A percentile compares a stretch with the other conserved stretches of the same genome.
These are phyloP conservation scores for Heterodera schachtii DNA, from an alignment of 1,140 invertebrate genomes.

Conservation along the genomic window DNA sequence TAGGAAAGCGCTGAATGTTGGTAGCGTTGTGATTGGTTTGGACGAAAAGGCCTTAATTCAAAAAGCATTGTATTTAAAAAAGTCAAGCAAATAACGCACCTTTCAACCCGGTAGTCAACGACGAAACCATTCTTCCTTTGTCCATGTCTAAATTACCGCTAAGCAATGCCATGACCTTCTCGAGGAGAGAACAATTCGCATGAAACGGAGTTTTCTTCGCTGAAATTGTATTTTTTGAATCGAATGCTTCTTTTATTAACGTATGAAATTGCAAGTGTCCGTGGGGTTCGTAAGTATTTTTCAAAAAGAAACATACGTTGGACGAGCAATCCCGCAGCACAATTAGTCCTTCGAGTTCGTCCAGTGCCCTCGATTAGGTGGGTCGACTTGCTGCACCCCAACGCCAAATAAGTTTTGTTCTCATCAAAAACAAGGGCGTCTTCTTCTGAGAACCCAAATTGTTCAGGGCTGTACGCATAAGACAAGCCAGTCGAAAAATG, in stretches of 20 bases:
- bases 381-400: slow-evolving; percentile 12
- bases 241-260: neutral
- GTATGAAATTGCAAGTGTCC: too few relatives aligned
- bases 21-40: slow-evolving; percentile 11
- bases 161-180: slow-evolving; percentile 11
- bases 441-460: slow-evolving; percentile 9
- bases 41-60: slow-evolving; percentile 4
- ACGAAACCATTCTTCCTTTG: neutral
- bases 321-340: slow-evolving; percentile 11
- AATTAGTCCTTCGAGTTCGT: neutral
- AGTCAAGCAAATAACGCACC: neutral
- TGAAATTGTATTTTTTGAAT: neutral
- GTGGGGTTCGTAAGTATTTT: too few relatives aligned
- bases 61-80: neutral
- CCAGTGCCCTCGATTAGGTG: slow-evolving; percentile 17
- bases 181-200: slow-evolving; percentile 17
- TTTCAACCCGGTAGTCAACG: slow-evolving; percentile 13
- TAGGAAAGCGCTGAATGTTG: slow-evolving; percentile 14
- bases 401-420: slow-evolving; percentile 22
- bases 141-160: neutral
- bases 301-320: slow-evolving; percentile 4
- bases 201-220: slow-evolving; percentile 29
- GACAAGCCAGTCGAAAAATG: slow-evolving; percentile 20
- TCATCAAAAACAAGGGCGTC: slow-evolving; percentile 21
- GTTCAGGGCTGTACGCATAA: slow-evolving; percentile 14